Evolutionary conservation across 1,140 invertebrate species (phyloP).

Genomic region (Drosophila ogumai): DNA sequence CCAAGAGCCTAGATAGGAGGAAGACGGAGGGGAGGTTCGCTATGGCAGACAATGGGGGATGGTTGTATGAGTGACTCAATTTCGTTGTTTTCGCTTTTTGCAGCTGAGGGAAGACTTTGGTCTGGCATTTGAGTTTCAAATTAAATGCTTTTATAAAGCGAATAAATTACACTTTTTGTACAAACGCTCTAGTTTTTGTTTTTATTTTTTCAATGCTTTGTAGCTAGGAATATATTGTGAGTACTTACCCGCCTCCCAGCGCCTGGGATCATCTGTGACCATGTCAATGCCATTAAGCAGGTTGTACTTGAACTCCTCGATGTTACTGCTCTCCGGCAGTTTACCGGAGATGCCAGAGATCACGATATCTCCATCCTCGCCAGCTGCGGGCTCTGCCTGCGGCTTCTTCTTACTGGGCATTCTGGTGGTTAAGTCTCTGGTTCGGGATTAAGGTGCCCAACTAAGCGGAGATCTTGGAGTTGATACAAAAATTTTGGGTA

Average conservation of each 20-base stretch:
- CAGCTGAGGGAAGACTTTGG: neutral
- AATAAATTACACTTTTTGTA: neutral
- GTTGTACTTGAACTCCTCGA: conserved; percentile 95
- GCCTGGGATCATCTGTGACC: conserved; percentile 93
- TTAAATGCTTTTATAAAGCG: too few relatives aligned
- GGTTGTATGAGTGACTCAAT: conserved; percentile 1
- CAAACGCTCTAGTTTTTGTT: neutral
- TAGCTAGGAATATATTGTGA: too few relatives aligned
- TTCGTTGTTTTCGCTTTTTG: neutral
- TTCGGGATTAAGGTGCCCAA: conserved; percentile 19
- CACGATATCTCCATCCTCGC: conserved; percentile 89
- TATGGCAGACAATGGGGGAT: neutral
- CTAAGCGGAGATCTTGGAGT: neutral
- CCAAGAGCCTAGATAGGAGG: neutral
- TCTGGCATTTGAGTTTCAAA: neutral
- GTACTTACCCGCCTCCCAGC: conserved; percentile 89
- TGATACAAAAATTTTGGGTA: neutral
- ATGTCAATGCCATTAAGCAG: conserved; percentile 94
- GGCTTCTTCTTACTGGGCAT: conserved; percentile 61
- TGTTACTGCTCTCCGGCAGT: conserved; percentile 93
- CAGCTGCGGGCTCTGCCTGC: conserved; percentile 11
- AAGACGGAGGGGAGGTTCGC: neutral
- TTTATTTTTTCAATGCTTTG: too few relatives aligned
- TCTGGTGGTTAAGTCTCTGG: conserved; percentile 29
- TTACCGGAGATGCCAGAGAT: conserved; percentile 95